phyloP scores from a whole-genome alignment of 2,797 vertebrate species.

The Poecilia velifera region DNA sequence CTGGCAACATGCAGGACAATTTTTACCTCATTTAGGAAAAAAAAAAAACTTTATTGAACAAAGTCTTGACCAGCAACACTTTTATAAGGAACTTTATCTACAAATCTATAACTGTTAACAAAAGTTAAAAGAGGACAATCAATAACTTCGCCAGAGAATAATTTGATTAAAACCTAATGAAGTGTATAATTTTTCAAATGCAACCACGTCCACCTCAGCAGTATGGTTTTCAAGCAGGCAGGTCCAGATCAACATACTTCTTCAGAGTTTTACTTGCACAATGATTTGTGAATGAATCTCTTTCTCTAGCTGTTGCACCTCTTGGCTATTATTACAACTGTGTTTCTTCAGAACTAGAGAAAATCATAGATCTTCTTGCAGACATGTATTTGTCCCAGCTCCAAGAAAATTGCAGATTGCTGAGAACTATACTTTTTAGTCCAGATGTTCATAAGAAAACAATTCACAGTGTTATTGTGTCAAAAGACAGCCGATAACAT shows the following conservation, averaged over 20 bases:
- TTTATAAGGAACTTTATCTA: background rate
- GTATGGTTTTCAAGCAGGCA: background rate
- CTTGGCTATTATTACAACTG: background rate
- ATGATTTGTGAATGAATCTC: background rate
- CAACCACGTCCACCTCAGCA: background rate
- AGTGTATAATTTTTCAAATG: background rate
- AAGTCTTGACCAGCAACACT: background rate
- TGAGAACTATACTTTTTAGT: background rate
- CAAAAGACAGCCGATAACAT: background rate
- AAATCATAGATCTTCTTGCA: background rate
- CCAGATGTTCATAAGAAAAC: background rate
- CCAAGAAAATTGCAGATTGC: background rate
- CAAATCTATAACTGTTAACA: background rate
- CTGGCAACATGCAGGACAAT: background rate
- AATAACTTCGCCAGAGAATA: background rate
- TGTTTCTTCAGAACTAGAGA: background rate
- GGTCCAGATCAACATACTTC: background rate
- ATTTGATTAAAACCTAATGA: background rate
- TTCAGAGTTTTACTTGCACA: background rate
- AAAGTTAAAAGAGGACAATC: background rate
- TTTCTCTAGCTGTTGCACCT: background rate
- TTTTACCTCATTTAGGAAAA: background rate
- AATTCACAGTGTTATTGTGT: background rate
- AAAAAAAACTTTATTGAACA: background rate
- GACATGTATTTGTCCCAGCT: background rate